Evolutionary conservation across 2,113 vertebrate species (phyloP).

Genomic region (Oncorhynchus kisutch): DNA sequence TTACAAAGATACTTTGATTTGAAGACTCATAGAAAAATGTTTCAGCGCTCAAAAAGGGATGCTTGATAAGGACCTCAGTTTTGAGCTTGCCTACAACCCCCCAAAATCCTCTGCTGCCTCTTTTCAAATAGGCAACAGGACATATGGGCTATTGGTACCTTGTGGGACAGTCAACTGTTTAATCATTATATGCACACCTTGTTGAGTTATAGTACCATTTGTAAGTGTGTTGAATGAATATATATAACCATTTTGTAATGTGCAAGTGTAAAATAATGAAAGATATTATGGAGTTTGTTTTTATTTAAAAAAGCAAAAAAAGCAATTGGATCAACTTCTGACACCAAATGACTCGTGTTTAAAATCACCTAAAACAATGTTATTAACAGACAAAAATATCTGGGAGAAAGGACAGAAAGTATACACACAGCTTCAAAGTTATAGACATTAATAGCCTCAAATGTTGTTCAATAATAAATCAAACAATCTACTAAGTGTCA

Average conservation of each 20-base stretch:
- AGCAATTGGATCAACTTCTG: background rate
- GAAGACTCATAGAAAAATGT: background rate
- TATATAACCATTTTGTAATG: background rate
- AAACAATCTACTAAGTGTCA: background rate
- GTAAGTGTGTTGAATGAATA: background rate
- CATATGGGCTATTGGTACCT: too few species aligned
- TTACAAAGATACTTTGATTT: background rate
- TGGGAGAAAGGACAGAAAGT: background rate
- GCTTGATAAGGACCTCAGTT: background rate
- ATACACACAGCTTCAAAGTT: background rate
- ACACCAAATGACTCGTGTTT: background rate
- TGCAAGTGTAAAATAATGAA: background rate
- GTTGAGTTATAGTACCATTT: background rate
- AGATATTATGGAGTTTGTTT: background rate
- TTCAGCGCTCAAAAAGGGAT: background rate
- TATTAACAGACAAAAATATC: background rate
- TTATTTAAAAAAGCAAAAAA: constrained; percentile 9
- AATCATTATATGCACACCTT: background rate
- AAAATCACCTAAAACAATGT: background rate
- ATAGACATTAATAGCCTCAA: background rate
- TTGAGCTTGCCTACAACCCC: background rate
- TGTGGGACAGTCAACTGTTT: background rate
- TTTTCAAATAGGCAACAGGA: too few species aligned
- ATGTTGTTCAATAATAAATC: background rate
- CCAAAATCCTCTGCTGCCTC: background rate